Evolutionary conservation across 2,888 invertebrate species (phyloP).

Genomic region (Carterocephalus palaemon): DNA sequence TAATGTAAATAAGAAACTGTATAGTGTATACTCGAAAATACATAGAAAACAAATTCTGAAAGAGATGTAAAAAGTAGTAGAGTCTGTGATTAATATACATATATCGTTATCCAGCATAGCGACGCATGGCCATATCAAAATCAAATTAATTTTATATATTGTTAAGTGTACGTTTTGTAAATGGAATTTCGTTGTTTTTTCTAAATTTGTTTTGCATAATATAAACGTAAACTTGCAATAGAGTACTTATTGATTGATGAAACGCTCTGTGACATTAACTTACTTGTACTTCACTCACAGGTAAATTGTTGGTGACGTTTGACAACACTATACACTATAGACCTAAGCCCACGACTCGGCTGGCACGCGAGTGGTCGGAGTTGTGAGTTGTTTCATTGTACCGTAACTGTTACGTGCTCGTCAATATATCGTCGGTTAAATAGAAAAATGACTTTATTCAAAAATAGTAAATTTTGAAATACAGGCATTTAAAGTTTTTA

Average conservation of each 20-base stretch:
- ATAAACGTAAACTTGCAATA: conserved; percentile 18
- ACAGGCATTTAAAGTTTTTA: no score
- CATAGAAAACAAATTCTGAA: conserved; percentile 54
- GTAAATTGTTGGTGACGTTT: no score
- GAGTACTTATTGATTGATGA: conserved; percentile 21
- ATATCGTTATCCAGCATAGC: conserved; percentile 65
- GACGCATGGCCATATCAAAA: conserved; percentile 76
- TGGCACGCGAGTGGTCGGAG: conserved; percentile 39
- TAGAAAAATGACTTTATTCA: no score
- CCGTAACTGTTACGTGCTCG: conserved; percentile 62
- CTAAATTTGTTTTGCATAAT: conserved; percentile 50
- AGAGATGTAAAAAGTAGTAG: conserved; percentile 63
- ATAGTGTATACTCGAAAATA: conserved; percentile 63
- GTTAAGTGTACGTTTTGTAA: conserved; percentile 49
- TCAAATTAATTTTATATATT: conserved; percentile 65
- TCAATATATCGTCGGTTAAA: no score
- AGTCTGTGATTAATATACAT: conserved; percentile 75
- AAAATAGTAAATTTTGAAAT: no score
- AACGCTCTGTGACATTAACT: background rate
- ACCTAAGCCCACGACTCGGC: no score
- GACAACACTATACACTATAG: no score
- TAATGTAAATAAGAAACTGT: conserved; percentile 72
- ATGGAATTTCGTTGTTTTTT: conserved; percentile 41
- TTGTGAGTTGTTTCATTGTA: conserved; percentile 65
- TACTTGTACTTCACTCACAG: background rate